Conservation (phyloP, 2,797 vertebrate species). For the Loriculus beryllinus region DNA sequence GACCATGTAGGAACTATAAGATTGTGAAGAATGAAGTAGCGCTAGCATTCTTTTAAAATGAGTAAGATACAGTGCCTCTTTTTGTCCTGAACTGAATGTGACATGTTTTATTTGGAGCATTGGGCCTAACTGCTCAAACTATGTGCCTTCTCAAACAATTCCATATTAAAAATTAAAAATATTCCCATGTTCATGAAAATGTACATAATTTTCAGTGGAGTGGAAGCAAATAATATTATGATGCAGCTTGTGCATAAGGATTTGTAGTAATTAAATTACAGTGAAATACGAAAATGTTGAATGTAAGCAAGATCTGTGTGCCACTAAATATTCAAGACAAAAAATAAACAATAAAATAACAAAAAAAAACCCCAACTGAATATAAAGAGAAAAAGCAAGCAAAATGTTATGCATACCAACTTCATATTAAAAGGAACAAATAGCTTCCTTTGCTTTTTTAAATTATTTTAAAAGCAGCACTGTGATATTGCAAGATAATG, state of each 20-base stretch:
- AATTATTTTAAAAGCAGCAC: not conserved
- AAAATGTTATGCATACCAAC: not conserved
- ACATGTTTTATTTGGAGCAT: not conserved
- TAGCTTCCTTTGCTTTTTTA: not conserved
- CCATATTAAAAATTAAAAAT: conserved; percentile 9
- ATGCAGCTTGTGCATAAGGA: not conserved
- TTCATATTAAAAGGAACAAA: conserved; percentile 11
- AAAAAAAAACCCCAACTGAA: not conserved
- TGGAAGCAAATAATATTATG: not conserved
- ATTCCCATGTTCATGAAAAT: not conserved
- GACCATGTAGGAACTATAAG: not conserved
- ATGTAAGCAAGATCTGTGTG: not conserved
- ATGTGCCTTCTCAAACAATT: not conserved
- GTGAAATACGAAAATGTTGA: conserved; percentile 38
- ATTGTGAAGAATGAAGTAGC: conserved; percentile 18
- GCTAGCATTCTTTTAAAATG: not conserved
- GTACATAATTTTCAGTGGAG: not conserved
- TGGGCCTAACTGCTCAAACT: not conserved
- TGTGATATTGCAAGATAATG: not conserved
- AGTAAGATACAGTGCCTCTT: not conserved
- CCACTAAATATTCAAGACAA: conserved; percentile 13
- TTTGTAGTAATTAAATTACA: conserved; percentile 47
- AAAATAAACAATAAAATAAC: not conserved
- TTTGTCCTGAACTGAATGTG: not conserved
- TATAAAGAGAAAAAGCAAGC: not conserved